Evolutionary conservation across 2,797 vertebrate genomes (phyloP).

Genomic region (Leontopithecus rosalia): DNA sequence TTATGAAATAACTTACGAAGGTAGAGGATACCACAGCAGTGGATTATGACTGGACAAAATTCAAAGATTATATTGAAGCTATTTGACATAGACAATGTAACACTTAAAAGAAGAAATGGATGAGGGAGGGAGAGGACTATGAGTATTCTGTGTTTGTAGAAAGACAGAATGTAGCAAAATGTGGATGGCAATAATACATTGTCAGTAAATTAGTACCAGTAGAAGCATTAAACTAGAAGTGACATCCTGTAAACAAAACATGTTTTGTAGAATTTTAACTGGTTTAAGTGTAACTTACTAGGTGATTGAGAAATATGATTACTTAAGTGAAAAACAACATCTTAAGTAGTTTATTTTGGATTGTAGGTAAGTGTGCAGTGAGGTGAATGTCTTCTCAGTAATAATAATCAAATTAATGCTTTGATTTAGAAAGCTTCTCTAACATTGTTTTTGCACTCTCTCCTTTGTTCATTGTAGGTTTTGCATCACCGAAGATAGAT

Average conservation of each 20-base stretch:
- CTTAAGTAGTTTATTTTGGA: not conserved
- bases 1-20: not conserved
- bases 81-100: not conserved
- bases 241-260: not conserved
- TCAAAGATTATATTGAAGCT: not conserved
- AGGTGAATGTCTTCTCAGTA: not conserved
- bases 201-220: not conserved
- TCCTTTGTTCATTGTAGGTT: conserved; percentile 72
- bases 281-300: not conserved
- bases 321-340: not conserved
- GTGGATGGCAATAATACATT: not conserved
- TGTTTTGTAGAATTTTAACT: not conserved
- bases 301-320: not conserved
- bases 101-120: not conserved
- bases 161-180: not conserved
- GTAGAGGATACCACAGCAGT: not conserved
- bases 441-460: not conserved
- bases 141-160: not conserved
- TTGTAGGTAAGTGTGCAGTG: not conserved
- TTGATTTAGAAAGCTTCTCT: conserved; percentile 31
- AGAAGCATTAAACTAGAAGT: not conserved
- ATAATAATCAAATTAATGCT: not conserved
- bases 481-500: conserved; percentile 78
- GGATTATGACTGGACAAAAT: not conserved
- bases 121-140: not conserved